These are phyloP conservation scores for Patiria miniata DNA, from an alignment of 35 echinoderm and acorn worm species.

Conservation along the genomic window DNA sequence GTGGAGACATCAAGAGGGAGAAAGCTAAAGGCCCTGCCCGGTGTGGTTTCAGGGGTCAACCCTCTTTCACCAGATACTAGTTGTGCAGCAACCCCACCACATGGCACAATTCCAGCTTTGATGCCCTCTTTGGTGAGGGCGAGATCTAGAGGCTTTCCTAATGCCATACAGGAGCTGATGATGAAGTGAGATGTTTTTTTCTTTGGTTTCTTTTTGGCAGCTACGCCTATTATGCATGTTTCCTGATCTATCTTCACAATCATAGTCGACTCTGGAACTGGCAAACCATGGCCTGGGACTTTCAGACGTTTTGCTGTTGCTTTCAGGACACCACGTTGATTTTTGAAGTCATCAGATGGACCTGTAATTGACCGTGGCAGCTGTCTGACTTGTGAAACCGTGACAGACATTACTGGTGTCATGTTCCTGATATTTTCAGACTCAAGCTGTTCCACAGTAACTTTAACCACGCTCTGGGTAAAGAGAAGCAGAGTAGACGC, in stretches of 20 bases:
- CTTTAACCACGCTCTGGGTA: conserved; percentile 57
- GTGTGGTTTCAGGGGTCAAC: neutral
- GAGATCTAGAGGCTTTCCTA: neutral
- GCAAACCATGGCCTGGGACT: neutral
- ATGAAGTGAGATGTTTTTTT: conserved; percentile 22
- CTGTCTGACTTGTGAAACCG: conserved; percentile 1
- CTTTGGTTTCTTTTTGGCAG: neutral
- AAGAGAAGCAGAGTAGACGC: conserved; percentile 63
- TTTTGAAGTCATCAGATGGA: neutral
- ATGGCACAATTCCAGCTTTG: conserved; percentile 51
- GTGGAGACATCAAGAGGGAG: conserved; percentile 32
- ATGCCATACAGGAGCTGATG: conserved; percentile 39
- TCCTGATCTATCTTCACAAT: neutral
- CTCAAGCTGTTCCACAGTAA: conserved; percentile 44
- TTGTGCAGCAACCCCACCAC: conserved; percentile 64
- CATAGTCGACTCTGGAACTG: neutral
- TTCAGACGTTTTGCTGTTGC: neutral
- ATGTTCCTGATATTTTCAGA: neutral
- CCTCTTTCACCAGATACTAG: neutral
- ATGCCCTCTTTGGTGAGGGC: neutral
- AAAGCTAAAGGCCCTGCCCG: conserved; percentile 32
- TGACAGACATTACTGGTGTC: neutral
- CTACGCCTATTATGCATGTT: neutral
- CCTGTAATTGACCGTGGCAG: neutral
- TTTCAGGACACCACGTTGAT: neutral